Conservation (phyloP, 2,888 invertebrate species). For the Sycophila texana region DNA sequence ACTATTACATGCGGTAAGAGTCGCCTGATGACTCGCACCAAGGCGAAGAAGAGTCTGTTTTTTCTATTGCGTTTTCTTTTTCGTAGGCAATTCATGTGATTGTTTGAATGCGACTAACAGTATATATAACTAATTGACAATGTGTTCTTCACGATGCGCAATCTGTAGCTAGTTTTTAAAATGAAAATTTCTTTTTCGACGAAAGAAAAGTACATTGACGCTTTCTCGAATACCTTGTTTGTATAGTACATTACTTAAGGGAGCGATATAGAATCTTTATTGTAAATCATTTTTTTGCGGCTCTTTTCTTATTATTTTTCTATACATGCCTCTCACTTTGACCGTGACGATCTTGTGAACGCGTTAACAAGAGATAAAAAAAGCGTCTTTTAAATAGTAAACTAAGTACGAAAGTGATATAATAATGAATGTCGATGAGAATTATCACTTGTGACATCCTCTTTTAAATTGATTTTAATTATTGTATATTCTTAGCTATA, state of each 20-base stretch:
- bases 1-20: conserved; percentile 30
- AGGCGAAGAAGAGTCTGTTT: background rate
- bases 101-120: conserved; percentile 9
- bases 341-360: too few species aligned
- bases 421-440: conserved; percentile 12
- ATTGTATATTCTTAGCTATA: conserved; percentile 5
- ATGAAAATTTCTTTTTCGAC: conserved; percentile 9
- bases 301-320: conserved; percentile 5
- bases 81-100: background rate
- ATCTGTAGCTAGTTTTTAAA: conserved; percentile 32
- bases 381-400: conserved; percentile 17
- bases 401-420: conserved; percentile 31
- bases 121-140: conserved; percentile 32
- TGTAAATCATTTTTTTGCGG: conserved; percentile 31
- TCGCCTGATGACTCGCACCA: conserved; percentile 8
- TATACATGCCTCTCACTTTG: conserved; percentile 17
- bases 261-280: conserved; percentile 27
- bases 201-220: background rate
- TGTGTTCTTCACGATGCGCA: conserved; percentile 30
- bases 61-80: conserved; percentile 33
- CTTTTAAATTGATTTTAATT: conserved; percentile 43
- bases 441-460: conserved; percentile 20
- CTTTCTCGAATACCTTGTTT: conserved; percentile 1
- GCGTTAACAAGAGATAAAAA: background rate
- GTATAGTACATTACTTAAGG: conserved; percentile 10